phyloP scores from a whole-genome alignment of 2,888 invertebrate genomes.

The Heliconius hortense region DNA sequence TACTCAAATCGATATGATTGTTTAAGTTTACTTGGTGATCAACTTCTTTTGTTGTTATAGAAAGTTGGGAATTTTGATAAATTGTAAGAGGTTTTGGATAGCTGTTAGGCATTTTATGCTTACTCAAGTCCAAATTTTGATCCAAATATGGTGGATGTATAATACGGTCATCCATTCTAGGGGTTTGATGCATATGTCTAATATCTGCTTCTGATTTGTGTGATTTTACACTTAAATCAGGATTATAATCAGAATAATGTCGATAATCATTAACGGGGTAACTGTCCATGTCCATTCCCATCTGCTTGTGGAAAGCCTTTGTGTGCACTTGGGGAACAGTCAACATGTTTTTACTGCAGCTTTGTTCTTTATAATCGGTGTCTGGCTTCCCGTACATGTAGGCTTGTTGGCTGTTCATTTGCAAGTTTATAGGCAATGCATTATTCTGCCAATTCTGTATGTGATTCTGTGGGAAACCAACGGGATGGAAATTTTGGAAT shows the following conservation, averaged over 20 bases:
- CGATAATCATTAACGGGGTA: conserved; percentile 43
- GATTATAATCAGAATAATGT: conserved; percentile 47
- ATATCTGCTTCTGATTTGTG: conserved; percentile 41
- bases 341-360: conserved; percentile 46
- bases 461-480: conserved; percentile 52
- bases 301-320: conserved; percentile 54
- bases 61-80: conserved; percentile 25
- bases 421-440: conserved; percentile 62
- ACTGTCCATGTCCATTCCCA: conserved; percentile 46
- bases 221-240: conserved; percentile 48
- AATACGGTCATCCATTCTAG: conserved; percentile 10
- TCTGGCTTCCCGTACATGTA: conserved; percentile 42
- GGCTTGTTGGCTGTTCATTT: conserved; percentile 52
- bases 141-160: conserved; percentile 15
- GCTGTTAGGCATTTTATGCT: conserved; percentile 22
- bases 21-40: conserved; percentile 30
- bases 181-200: conserved; percentile 9
- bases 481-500: conserved; percentile 57
- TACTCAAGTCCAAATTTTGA: conserved; percentile 28
- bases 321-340: conserved; percentile 60
- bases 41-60: conserved; percentile 18
- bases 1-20: conserved; percentile 32
- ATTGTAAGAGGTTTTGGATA: conserved; percentile 17
- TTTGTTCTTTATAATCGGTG: conserved; percentile 38
- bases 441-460: conserved; percentile 54